phyloP scores from a whole-genome alignment of 2,888 invertebrate genomes.

The Lithophane semibrunnea region DNA sequence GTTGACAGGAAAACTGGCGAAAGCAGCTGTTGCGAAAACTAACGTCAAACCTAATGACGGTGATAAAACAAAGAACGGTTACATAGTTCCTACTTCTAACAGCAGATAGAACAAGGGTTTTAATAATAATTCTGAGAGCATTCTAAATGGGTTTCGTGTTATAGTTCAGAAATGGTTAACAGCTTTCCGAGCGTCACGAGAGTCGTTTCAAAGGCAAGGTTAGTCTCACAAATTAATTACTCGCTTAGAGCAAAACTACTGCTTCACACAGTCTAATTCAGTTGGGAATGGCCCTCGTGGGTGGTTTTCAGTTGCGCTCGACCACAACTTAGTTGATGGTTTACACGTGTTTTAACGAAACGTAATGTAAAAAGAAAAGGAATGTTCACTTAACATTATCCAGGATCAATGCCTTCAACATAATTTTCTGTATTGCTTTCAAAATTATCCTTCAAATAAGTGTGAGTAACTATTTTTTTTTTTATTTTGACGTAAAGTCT shows the following conservation, averaged over 20 bases:
- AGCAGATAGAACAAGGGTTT: conserved; percentile 7
- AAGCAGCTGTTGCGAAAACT: conserved; percentile 50
- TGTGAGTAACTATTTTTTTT: background rate
- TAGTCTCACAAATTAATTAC: conserved; percentile 82
- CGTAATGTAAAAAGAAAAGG: conserved; percentile 40
- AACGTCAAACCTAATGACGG: conserved; percentile 34
- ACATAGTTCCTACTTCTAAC: conserved; percentile 19
- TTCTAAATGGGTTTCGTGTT: conserved; percentile 63
- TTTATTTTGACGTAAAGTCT: background rate
- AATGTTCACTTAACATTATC: conserved; percentile 20
- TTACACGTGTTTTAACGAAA: conserved; percentile 46
- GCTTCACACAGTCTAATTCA: conserved; percentile 76
- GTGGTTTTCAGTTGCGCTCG: conserved; percentile 51
- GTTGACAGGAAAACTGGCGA: conserved; percentile 41
- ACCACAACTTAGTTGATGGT: conserved; percentile 65
- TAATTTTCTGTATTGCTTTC: conserved; percentile 1
- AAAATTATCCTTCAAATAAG: background rate
- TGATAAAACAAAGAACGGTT: conserved; percentile 34
- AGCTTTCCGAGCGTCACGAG: conserved; percentile 63
- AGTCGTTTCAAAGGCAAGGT: conserved; percentile 75
- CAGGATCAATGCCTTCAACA: background rate
- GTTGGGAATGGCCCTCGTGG: conserved; percentile 68
- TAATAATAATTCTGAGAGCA: conserved; percentile 39
- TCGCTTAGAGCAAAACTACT: conserved; percentile 74
- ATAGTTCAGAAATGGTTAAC: conserved; percentile 75